Base-by-base conservation (phyloP, 1,140 invertebrate species). In the Rhizoglyphus robini region DNA sequence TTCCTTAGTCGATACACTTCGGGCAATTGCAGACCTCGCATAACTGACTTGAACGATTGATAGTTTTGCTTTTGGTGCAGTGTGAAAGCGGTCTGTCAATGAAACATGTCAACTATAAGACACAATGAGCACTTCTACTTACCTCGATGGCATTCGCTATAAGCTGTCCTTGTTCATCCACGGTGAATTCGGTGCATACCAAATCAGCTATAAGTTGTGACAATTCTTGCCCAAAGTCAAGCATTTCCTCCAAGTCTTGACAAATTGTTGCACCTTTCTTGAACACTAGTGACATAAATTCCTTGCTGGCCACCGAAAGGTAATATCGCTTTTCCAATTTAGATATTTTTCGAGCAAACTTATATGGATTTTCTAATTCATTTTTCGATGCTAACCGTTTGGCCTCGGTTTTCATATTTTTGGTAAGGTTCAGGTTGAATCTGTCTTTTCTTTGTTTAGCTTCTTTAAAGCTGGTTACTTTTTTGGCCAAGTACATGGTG, bases 191-290 rank as follows among this genome's bases (percentile, higher is more conserved):
- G 8, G 29, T 8, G 5, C 18, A 15, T 27, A 66, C 51, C 30
- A 62, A 32, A 61, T 47, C 8, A 46, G 30, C 41, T 27, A 61
- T 31, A 27, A 62, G 34, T 63, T 66, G 34, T 11, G 34, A 47
- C 8, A 66, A 32, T 70, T 72, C 69, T 63, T 67, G 66, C 57
- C 68, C 65, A 70, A 69, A 71, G 65, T 70, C 68, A 64, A 70
- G 63, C 67, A 71, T 69, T 69, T 70, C 65, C 65, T 66, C 63
- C 62, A 70, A 60, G 66, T 65, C 58, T 67, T 65, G 63, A 64
- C 65, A 67, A 68, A 62, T 59, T 65, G 41, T 1, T 3, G 20
- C n/a, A 18, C 29, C 46, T 64, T 49, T 51, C 27, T 27, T 2
- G 20, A 64, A 13, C 5, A 64, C 54, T 34, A 64, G 15, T 27